These are phyloP conservation scores for Takifugu ocellatus DNA, from an alignment of 2,797 vertebrate genomes.

Conservation along the genomic window DNA sequence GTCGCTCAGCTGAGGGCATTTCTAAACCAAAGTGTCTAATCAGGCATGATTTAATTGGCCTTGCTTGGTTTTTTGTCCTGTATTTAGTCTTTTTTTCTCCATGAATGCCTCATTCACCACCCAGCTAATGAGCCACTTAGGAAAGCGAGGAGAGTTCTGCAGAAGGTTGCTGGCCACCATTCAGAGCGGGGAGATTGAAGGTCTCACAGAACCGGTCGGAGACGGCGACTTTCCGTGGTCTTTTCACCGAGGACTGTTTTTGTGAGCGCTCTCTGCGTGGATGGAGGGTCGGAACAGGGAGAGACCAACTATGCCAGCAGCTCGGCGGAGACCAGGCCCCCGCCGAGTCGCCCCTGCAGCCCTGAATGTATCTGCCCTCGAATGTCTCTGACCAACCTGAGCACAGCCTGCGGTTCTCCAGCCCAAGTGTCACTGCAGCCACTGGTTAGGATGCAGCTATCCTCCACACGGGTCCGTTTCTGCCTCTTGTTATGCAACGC, in stretches of 20 bases:
- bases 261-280: not conserved
- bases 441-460: slow-evolving; percentile 32
- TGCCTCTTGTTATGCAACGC: slow-evolving; percentile 59
- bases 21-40: too few relatives aligned
- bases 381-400: slow-evolving; percentile 38
- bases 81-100: slow-evolving; percentile 8
- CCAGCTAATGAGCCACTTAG: too few relatives aligned
- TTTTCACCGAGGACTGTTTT: not conserved
- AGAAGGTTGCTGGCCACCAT: too few relatives aligned
- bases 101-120: too few relatives aligned
- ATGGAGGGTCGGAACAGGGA: slow-evolving; percentile 28
- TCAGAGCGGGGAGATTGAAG: too few relatives aligned
- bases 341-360: slow-evolving; percentile 45
- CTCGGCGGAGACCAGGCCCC: slow-evolving; percentile 34
- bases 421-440: slow-evolving; percentile 37
- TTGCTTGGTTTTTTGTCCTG: slow-evolving; percentile 1
- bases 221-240: not conserved
- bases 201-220: too few relatives aligned
- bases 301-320: slow-evolving; percentile 55
- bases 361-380: slow-evolving; percentile 59
- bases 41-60: too few relatives aligned
- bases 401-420: slow-evolving; percentile 46
- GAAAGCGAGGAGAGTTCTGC: too few relatives aligned
- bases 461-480: slow-evolving; percentile 39
- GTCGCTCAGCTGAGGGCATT: not conserved